Evolutionary conservation across 1,140 invertebrate genomes (phyloP), one percentile per base, ranked within the genome.

Genomic region (Papilio polyxenes): DNA sequence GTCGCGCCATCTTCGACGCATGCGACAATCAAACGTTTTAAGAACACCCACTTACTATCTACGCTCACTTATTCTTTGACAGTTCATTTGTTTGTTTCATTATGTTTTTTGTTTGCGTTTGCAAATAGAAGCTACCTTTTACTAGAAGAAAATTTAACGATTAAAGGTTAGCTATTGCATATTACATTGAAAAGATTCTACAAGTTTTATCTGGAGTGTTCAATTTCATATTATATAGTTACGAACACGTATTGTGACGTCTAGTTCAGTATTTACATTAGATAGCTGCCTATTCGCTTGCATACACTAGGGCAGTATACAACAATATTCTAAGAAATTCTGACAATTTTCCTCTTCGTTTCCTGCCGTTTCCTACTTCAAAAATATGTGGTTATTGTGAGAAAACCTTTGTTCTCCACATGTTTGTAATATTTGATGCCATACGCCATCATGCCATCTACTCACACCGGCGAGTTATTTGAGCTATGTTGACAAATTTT

Each of bases 31-130:
- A 51, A 77, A 77, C 23, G 49, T 77, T 77, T 75, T 77, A 53
- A 77, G 75, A 77, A 77, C 75, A 53, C 49, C 75, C 49, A 53
- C 49, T 49, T 77, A 77, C 75, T 51, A 77, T 77, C 74, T 75
- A 40, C 44, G 17, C 40, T 44, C 9, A 48, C 59, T 65, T 80
- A 80, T n/a, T 65, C 56, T 65, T 80, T 72, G 65, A 76, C 75
- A 23, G 75, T 56, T 51, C 48, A 37, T n/a, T 75, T 75, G 40
- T n/a, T 75, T 75, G 20, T 23, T 49, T 15, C 40, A 20, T 51
- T 20, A 53, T 76, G 20, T 76, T 49, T 76, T 53, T 53, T 48
- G 44, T 53, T 9, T 76, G 48, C 13, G 20, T 76, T 56, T 76
- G 40, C 8, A 76, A 76, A 49, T 48, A 49, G 7, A 20, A 17